Conservation (phyloP, 1,140 invertebrate species). For the Ips typographus region DNA sequence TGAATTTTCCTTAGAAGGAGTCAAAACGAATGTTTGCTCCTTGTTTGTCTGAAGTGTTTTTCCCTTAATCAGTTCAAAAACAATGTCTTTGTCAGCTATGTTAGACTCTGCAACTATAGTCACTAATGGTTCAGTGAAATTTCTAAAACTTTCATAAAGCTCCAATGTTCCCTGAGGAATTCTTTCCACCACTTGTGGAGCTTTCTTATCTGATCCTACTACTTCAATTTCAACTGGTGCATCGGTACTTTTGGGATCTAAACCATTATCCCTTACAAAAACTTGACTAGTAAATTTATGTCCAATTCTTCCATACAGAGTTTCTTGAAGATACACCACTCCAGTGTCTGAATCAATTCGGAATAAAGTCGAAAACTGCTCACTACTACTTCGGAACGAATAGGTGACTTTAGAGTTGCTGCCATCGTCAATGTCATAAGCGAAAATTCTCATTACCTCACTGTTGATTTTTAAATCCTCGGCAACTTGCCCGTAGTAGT, state of each 20-base stretch:
- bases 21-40: conserved; percentile 73
- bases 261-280: conserved; percentile 72
- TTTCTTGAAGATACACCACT: conserved; percentile 72
- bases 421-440: conserved; percentile 85
- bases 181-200: conserved; percentile 68
- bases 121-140: conserved; percentile 68
- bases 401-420: conserved; percentile 76
- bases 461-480: conserved; percentile 67
- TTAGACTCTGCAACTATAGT: conserved; percentile 73
- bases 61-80: conserved; percentile 78
- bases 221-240: conserved; percentile 80
- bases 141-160: conserved; percentile 71
- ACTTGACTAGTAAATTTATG: conserved; percentile 50
- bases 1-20: conserved; percentile 57
- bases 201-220: conserved; percentile 84
- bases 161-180: conserved; percentile 61
- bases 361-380: conserved; percentile 70
- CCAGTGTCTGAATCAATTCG: conserved; percentile 74
- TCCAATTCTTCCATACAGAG: conserved; percentile 60
- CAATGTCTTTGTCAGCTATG: conserved; percentile 68
- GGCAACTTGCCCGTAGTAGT: conserved; percentile 72
- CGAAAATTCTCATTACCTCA: conserved; percentile 84
- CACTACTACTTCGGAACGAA: conserved; percentile 38
- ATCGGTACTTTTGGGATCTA: conserved; percentile 58
- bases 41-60: conserved; percentile 83